Percentiles rank a stretch among this genome's conserved stretches.
Conservation (phyloP, 2,113 vertebrate species). For the Condylura cristata region DNA sequence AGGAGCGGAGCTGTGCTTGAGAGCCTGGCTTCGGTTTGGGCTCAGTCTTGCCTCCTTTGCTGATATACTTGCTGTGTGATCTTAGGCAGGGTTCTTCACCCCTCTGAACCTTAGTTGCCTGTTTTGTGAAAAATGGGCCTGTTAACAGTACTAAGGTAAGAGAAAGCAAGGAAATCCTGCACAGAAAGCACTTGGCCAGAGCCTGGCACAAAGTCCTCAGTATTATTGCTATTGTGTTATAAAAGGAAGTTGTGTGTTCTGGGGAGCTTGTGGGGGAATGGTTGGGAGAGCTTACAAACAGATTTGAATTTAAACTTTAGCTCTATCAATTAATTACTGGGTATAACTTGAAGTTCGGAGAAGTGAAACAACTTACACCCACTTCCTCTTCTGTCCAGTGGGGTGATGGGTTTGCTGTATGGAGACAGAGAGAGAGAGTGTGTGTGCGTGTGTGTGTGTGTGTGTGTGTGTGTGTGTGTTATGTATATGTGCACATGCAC, state of each 20-base stretch:
- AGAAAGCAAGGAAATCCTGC: background rate
- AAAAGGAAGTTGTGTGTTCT: background rate
- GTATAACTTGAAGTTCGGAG: background rate
- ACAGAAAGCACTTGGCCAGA: background rate
- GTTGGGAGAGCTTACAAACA: conserved; percentile 13
- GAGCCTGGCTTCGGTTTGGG: background rate
- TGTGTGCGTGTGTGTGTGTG: background rate
- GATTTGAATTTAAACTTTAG: conserved; percentile 43
- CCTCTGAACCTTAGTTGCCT: background rate
- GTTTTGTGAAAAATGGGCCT: background rate
- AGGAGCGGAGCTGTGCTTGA: background rate
- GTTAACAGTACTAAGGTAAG: background rate
- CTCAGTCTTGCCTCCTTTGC: background rate
- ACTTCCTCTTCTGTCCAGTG: conserved; percentile 21
- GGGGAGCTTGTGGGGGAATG: background rate
- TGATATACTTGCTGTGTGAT: background rate
- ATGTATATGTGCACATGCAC: background rate
- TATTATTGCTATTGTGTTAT: background rate
- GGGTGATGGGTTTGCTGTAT: background rate
- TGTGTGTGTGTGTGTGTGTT: background rate
- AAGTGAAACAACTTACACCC: too few species aligned
- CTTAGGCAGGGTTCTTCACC: background rate
- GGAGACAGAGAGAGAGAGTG: too few species aligned
- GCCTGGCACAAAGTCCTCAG: background rate
- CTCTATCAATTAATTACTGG: background rate